Evolutionary conservation across 2,797 vertebrate genomes (phyloP).

Genomic region (Rhabdophis nuchalis): DNA sequence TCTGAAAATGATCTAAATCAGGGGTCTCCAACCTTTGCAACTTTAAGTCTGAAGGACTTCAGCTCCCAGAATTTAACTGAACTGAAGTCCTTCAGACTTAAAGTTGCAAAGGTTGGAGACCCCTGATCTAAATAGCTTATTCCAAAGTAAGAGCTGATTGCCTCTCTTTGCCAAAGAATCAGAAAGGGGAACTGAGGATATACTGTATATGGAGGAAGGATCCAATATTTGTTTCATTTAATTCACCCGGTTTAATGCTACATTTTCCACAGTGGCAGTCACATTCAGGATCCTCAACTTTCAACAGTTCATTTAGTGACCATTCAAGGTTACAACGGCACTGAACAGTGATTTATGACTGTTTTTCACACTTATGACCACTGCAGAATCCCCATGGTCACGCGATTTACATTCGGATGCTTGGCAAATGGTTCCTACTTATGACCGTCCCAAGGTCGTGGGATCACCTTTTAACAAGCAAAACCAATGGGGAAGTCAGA

Average conservation of each 20-base stretch:
- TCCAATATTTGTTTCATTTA: not conserved
- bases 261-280: not conserved
- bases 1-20: not conserved
- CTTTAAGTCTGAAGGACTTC: no score
- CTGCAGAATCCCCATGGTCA: not conserved
- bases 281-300: not conserved
- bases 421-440: not conserved
- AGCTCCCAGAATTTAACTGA: no score
- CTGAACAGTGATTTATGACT: not conserved
- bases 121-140: not conserved
- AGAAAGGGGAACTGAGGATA: not conserved
- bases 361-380: not conserved
- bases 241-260: not conserved
- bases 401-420: not conserved
- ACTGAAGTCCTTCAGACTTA: no score
- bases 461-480: not conserved
- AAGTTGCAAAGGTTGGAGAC: no score
- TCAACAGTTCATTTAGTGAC: not conserved
- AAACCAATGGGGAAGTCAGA: not conserved
- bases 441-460: not conserved
- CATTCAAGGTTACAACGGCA: not conserved
- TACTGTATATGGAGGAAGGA: not conserved
- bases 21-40: no score
- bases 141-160: not conserved
- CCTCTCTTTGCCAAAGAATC: not conserved